These are phyloP conservation scores for Ophion obscuratus DNA, from an alignment of 2,888 invertebrate species.

Conservation along the genomic window DNA sequence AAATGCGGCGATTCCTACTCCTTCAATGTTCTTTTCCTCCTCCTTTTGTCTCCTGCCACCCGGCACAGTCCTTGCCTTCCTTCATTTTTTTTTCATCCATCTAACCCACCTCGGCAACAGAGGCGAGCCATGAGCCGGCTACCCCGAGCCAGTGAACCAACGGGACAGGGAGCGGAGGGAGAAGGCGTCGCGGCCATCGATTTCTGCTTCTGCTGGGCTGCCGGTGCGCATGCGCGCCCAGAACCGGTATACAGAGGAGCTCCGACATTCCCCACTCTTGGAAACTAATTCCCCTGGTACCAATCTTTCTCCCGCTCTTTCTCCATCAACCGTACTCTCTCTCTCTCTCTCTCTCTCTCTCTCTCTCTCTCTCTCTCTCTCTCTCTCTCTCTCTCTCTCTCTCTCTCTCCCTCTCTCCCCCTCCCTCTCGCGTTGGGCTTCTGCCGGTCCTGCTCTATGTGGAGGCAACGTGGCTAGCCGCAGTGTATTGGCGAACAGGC, in stretches of 20 bases:
- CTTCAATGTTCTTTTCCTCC: constrained; percentile 31
- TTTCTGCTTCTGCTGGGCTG: constrained; percentile 72
- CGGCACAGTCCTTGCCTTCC: constrained; percentile 40
- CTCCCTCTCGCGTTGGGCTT: neutral
- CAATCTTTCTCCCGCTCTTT: constrained; percentile 48
- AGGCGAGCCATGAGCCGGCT: constrained; percentile 55
- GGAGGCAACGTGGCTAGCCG: constrained; percentile 55
- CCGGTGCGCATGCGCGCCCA: constrained; percentile 54
- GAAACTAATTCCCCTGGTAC: constrained; percentile 60
- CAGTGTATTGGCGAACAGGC: constrained; percentile 33
- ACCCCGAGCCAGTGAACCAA: constrained; percentile 59
- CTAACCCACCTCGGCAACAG: constrained; percentile 34
- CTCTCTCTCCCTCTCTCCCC: constrained; percentile 11
- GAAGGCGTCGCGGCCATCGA: constrained; percentile 77
- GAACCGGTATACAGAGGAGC: constrained; percentile 55
- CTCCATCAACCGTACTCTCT: constrained; percentile 1
- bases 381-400: neutral
- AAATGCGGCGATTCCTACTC: constrained; percentile 45
- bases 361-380: constrained; percentile 39
- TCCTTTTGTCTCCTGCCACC: constrained; percentile 31
- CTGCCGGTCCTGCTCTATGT: constrained; percentile 24
- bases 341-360: neutral
- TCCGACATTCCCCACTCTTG: constrained; percentile 56
- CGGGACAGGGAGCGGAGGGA: constrained; percentile 58
- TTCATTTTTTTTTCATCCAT: constrained; percentile 45